These are phyloP conservation scores for Troides aeacus DNA, from an alignment of 2,888 invertebrate genomes.

Conservation along the genomic window DNA sequence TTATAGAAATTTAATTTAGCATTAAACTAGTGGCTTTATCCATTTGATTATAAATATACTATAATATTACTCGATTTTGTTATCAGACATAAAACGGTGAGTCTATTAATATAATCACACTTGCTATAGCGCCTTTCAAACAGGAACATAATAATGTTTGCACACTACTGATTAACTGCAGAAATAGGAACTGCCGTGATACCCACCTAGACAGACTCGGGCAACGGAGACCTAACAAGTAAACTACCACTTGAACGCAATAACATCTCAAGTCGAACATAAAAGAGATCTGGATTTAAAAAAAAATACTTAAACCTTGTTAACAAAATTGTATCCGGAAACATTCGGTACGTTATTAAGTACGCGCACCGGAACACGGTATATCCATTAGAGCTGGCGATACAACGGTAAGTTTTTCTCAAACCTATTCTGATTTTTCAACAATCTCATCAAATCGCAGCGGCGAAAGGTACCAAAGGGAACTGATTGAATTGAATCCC, in stretches of 20 bases:
- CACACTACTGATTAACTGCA: background rate
- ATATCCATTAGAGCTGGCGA: conserved; percentile 60
- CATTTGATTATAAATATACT: too few relatives aligned
- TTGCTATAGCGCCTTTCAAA: too few relatives aligned
- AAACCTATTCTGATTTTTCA: conserved; percentile 68
- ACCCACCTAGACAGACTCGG: too few relatives aligned
- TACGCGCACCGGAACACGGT: conserved; percentile 45
- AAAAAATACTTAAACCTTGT: conserved; percentile 24
- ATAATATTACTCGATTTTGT: too few relatives aligned
- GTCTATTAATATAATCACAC: too few relatives aligned
- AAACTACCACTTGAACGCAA: background rate
- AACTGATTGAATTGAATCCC: conserved; percentile 76
- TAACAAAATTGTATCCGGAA: conserved; percentile 25
- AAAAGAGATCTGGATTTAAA: conserved; percentile 34
- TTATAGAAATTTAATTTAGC: too few relatives aligned
- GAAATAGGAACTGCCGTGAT: too few relatives aligned
- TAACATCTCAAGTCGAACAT: conserved; percentile 17
- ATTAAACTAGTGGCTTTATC: too few relatives aligned
- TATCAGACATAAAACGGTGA: too few relatives aligned
- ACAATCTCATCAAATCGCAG: conserved; percentile 77
- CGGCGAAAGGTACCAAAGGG: conserved; percentile 64
- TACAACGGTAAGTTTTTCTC: conserved; percentile 54
- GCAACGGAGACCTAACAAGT: background rate
- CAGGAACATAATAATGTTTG: too few relatives aligned
- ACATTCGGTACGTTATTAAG: conserved; percentile 35